Percentiles rank a stretch among this genome's conserved stretches.
These are phyloP conservation scores for Actinopyga echinites DNA, from an alignment of 53 echinoderm and acorn worm species.

Conservation along the genomic window DNA sequence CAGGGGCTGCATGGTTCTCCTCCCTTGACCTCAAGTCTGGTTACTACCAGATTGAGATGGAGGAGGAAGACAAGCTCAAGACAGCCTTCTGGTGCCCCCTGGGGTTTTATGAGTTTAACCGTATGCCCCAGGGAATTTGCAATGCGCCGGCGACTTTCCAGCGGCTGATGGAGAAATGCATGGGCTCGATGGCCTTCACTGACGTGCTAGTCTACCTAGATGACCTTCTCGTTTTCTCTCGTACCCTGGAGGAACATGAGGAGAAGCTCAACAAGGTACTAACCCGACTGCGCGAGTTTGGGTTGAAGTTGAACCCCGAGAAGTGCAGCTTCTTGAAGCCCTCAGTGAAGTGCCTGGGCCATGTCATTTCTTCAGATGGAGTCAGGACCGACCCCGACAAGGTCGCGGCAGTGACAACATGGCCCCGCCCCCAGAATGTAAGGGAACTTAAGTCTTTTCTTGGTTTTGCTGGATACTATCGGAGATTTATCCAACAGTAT, in stretches of 20 bases:
- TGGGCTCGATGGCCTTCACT: slow-evolving; percentile 31
- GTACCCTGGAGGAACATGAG: slow-evolving; percentile 39
- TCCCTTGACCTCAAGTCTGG: slow-evolving; percentile 64
- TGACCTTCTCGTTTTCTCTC: slow-evolving; percentile 40
- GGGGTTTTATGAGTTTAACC: slow-evolving; percentile 65
- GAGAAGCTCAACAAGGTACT: slow-evolving; percentile 28
- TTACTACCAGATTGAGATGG: too few relatives aligned
- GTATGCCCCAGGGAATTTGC: slow-evolving; percentile 72
- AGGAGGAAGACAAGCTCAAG: slow-evolving; percentile 58
- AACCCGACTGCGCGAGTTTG: slow-evolving; percentile 33
- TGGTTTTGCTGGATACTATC: slow-evolving; percentile 71
- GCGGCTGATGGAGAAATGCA: slow-evolving; percentile 57
- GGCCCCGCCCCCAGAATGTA: slow-evolving; percentile 52
- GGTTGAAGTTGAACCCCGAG: slow-evolving; percentile 50
- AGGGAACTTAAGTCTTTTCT: slow-evolving; percentile 60
- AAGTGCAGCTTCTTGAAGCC: slow-evolving; percentile 1
- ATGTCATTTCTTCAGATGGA: slow-evolving; percentile 57
- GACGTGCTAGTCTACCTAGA: slow-evolving; percentile 59
- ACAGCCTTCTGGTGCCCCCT: slow-evolving; percentile 72
- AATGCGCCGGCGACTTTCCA: slow-evolving; percentile 62
- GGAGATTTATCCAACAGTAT: slow-evolving; percentile 56
- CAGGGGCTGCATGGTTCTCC: slow-evolving; percentile 55
- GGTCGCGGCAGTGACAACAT: slow-evolving; percentile 38
- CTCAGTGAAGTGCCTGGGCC: slow-evolving; percentile 55
- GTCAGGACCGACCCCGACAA: slow-evolving; percentile 65